phyloP scores from a whole-genome alignment of 1,140 invertebrate species.

The Chrysoperla carnea region DNA sequence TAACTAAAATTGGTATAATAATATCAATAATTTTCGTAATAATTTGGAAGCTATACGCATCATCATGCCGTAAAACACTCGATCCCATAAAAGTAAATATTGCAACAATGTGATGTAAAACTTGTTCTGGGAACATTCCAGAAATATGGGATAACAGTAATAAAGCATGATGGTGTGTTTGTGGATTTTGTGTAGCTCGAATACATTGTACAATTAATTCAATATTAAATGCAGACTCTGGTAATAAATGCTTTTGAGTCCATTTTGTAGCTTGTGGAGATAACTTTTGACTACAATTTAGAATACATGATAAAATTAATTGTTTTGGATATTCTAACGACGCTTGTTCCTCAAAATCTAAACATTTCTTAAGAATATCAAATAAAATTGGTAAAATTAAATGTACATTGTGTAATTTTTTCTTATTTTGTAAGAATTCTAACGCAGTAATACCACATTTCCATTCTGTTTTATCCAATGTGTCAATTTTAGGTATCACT shows the following conservation, averaged over 20 bases:
- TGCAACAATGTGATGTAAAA: constrained; percentile 81
- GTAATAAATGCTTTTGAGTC: constrained; percentile 24
- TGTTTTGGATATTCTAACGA: constrained; percentile 84
- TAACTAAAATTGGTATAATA: constrained; percentile 68
- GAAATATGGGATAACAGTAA: constrained; percentile 62
- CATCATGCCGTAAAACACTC: constrained; percentile 76
- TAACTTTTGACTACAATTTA: constrained; percentile 47
- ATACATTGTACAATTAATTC: constrained; percentile 76
- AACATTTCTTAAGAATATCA: constrained; percentile 58
- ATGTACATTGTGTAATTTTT: constrained; percentile 46
- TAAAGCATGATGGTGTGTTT: constrained; percentile 84
- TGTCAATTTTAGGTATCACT: constrained; percentile 29
- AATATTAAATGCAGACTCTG: constrained; percentile 50
- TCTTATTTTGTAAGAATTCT: constrained; percentile 71
- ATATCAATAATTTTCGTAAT: constrained; percentile 81
- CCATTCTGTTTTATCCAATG: constrained; percentile 48
- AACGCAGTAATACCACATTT: constrained; percentile 58
- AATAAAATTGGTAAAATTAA: constrained; percentile 57
- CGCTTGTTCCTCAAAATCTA: constrained; percentile 63
- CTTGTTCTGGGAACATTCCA: constrained; percentile 55
- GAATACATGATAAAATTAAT: constrained; percentile 57
- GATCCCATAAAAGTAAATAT: constrained; percentile 94
- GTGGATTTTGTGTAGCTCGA: constrained; percentile 75
- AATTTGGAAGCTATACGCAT: constrained; percentile 85
- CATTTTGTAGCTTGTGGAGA: constrained; percentile 15